Evolutionary conservation across 2,888 invertebrate species (phyloP).

Genomic region (Pandemis cinnamomeana): DNA sequence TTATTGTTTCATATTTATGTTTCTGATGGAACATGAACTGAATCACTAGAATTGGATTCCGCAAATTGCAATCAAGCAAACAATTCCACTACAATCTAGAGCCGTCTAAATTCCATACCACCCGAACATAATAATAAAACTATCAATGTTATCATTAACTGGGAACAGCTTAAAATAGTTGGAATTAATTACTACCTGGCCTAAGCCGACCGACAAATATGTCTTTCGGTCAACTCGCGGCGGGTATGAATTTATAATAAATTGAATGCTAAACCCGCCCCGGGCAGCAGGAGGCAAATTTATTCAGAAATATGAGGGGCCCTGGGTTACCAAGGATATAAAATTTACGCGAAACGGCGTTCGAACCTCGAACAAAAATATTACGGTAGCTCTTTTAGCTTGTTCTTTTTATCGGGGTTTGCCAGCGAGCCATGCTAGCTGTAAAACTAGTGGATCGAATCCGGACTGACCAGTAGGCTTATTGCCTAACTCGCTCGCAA

Average conservation of each 20-base stretch:
- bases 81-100: too few species aligned
- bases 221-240: slow-evolving; percentile 28
- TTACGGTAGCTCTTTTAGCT: too few species aligned
- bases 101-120: background rate
- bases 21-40: too few species aligned
- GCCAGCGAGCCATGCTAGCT: too few species aligned
- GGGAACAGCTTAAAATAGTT: background rate
- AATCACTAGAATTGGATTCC: too few species aligned
- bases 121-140: background rate
- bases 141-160: background rate
- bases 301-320: slow-evolving; percentile 38
- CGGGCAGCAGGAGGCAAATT: slow-evolving; percentile 22
- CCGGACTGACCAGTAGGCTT: too few species aligned
- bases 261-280: slow-evolving; percentile 35
- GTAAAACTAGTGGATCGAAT: too few species aligned
- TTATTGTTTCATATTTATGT: too few species aligned
- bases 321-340: background rate
- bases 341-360: background rate
- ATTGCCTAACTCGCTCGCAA: too few species aligned
- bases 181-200: slow-evolving; percentile 17
- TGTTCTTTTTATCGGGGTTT: too few species aligned
- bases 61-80: too few species aligned
- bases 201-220: slow-evolving; percentile 27
- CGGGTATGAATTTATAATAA: slow-evolving; percentile 40
- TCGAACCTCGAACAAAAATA: too few species aligned